Evolutionary conservation across 2,888 invertebrate genomes (phyloP).

Genomic region (Clostera curtula): DNA sequence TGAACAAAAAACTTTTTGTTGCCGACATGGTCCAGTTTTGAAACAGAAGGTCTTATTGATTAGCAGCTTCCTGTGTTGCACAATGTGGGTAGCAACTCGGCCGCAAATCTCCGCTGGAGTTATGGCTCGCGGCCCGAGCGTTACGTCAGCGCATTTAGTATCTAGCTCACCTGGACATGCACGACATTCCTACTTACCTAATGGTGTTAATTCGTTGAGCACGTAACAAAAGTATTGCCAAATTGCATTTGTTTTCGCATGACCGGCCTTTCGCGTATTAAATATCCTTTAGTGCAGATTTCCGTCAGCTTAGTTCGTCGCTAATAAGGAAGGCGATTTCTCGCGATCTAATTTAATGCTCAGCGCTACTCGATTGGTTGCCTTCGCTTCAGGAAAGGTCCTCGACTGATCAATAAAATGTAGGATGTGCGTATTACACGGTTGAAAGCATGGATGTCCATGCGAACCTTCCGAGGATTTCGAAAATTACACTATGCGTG

Average conservation of each 20-base stretch:
- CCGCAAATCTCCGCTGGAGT: conserved; percentile 2
- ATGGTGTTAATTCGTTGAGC: too few relatives aligned
- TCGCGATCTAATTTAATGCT: conserved; percentile 12
- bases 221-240: too few relatives aligned
- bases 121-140: neutral
- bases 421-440: too few relatives aligned
- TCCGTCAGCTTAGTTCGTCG: too few relatives aligned
- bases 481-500: too few relatives aligned
- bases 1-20: too few relatives aligned
- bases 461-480: too few relatives aligned
- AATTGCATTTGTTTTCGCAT: too few relatives aligned
- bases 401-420: too few relatives aligned
- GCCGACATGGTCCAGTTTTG: neutral
- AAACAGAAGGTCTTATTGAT: neutral
- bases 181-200: neutral
- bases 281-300: too few relatives aligned
- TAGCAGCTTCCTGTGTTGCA: neutral
- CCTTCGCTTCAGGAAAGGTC: conserved; percentile 4
- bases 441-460: too few relatives aligned
- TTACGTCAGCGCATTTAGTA: conserved; percentile 4
- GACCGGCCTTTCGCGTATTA: too few relatives aligned
- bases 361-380: conserved; percentile 9
- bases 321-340: conserved; percentile 18
- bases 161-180: conserved; percentile 6
- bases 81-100: neutral